phyloP scores from a whole-genome alignment of 2,888 invertebrate species.

The Desoria tigrina region DNA sequence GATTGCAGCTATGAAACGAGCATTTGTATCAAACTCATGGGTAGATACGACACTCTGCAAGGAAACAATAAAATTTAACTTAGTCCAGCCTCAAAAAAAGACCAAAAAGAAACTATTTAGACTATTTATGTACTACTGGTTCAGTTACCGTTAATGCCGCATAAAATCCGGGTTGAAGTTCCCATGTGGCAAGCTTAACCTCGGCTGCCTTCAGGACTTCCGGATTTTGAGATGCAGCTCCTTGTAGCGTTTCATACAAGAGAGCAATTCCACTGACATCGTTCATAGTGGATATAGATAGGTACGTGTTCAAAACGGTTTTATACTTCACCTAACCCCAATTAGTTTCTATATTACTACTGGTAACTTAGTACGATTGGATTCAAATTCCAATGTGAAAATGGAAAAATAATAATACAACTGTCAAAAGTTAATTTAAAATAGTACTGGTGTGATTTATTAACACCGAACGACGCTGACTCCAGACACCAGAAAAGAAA shows the following conservation, averaged over 20 bases:
- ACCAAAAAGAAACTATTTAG: slow-evolving; percentile 9
- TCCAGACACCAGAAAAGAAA: too few relatives aligned
- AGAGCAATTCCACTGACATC: slow-evolving; percentile 37
- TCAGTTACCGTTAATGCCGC: slow-evolving; percentile 70
- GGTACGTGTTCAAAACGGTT: background rate
- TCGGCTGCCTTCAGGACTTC: slow-evolving; percentile 84
- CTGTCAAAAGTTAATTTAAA: too few relatives aligned
- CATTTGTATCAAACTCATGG: slow-evolving; percentile 75
- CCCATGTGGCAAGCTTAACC: slow-evolving; percentile 82
- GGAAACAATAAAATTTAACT: too few relatives aligned
- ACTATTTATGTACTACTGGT: background rate
- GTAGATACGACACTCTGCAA: slow-evolving; percentile 74
- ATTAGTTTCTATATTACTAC: too few relatives aligned
- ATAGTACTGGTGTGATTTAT: too few relatives aligned
- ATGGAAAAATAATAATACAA: too few relatives aligned
- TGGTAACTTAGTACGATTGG: too few relatives aligned
- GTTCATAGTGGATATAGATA: slow-evolving; percentile 41
- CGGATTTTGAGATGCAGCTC: slow-evolving; percentile 82
- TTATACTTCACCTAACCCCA: too few relatives aligned
- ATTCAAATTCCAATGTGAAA: too few relatives aligned
- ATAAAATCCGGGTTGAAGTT: slow-evolving; percentile 85
- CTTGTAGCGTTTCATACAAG: slow-evolving; percentile 68
- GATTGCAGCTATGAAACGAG: slow-evolving; percentile 87
- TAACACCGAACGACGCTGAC: too few relatives aligned
- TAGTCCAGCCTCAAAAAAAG: slow-evolving; percentile 46